Evolutionary conservation across 2,888 invertebrate species (phyloP).

Genomic region (Orchesella flavescens): DNA sequence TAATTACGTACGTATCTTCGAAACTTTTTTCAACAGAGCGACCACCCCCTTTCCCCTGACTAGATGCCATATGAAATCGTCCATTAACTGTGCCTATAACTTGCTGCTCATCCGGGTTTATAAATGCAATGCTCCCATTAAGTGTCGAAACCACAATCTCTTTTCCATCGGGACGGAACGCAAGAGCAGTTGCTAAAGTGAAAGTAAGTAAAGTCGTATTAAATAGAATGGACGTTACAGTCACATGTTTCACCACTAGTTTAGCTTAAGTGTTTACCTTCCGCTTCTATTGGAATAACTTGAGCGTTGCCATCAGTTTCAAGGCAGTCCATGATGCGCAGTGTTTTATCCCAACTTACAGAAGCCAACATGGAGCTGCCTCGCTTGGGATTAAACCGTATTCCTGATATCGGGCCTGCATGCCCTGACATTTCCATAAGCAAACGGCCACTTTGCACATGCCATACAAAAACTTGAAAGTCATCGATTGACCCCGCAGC

Average conservation of each 20-base stretch:
- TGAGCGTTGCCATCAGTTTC: constrained; percentile 87
- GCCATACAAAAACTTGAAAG: constrained; percentile 97
- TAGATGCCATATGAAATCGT: constrained; percentile 89
- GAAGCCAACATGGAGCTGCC: constrained; percentile 86
- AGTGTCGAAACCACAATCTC: constrained; percentile 94
- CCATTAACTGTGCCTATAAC: constrained; percentile 91
- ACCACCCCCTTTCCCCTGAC: constrained; percentile 86
- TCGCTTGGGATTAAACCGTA: constrained; percentile 85
- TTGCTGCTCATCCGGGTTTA: constrained; percentile 81
- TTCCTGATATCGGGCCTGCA: constrained; percentile 89
- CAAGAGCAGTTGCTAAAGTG: constrained; percentile 79
- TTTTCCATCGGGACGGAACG: constrained; percentile 91
- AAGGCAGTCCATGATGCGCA: constrained; percentile 93
- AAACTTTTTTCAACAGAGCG: constrained; percentile 77
- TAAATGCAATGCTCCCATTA: constrained; percentile 88
- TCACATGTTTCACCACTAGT: no score
- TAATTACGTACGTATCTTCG: background rate
- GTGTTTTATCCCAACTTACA: constrained; percentile 95
- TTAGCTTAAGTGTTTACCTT: constrained; percentile 76
- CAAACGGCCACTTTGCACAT: constrained; percentile 89
- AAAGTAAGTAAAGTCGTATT: background rate
- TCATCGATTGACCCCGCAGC: constrained; percentile 96
- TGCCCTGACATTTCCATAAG: constrained; percentile 94
- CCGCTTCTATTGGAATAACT: constrained; percentile 84
- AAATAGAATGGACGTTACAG: no score